phyloP scores from a whole-genome alignment of 2,888 invertebrate genomes.

The Yponomeuta malinellus region DNA sequence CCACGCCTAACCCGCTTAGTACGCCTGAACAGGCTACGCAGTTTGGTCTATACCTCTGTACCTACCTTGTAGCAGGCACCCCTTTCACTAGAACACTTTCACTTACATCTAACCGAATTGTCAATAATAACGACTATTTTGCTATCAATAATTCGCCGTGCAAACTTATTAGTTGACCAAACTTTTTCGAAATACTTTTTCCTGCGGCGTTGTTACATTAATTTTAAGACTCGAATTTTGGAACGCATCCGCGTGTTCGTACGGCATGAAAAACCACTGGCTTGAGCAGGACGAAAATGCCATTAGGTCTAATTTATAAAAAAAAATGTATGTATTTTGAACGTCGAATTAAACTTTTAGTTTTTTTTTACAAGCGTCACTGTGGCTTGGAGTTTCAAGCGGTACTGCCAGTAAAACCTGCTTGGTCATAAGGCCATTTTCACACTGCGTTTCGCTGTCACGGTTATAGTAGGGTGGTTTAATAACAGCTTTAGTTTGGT shows the following conservation, averaged over 20 bases:
- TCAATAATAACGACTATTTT: not conserved
- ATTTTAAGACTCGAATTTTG: not conserved
- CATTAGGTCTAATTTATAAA: not conserved
- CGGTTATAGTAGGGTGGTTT: slow-evolving; percentile 43
- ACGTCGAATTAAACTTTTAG: not conserved
- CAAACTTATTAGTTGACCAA: not conserved
- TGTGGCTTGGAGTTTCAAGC: slow-evolving; percentile 31
- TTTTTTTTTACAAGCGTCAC: slow-evolving; percentile 25
- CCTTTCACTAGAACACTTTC: slow-evolving; percentile 72
- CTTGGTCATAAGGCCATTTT: slow-evolving; percentile 32
- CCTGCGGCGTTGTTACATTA: not conserved
- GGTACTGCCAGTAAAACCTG: slow-evolving; percentile 59
- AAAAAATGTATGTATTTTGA: not conserved
- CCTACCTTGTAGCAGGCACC: slow-evolving; percentile 38
- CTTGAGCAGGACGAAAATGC: not conserved
- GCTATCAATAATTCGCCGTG: not conserved
- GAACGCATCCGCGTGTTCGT: not conserved
- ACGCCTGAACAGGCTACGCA: slow-evolving; percentile 33
- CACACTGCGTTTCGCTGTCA: slow-evolving; percentile 26
- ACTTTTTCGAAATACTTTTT: not conserved
- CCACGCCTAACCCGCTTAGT: slow-evolving; percentile 34
- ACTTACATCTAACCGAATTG: slow-evolving; percentile 30
- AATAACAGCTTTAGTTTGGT: slow-evolving; percentile 18
- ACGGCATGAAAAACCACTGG: not conserved
- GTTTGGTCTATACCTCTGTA: slow-evolving; percentile 31